These are phyloP conservation scores for Mormyrops attenuatus DNA, from an alignment of 2,797 vertebrate genomes.

Conservation along the genomic window DNA sequence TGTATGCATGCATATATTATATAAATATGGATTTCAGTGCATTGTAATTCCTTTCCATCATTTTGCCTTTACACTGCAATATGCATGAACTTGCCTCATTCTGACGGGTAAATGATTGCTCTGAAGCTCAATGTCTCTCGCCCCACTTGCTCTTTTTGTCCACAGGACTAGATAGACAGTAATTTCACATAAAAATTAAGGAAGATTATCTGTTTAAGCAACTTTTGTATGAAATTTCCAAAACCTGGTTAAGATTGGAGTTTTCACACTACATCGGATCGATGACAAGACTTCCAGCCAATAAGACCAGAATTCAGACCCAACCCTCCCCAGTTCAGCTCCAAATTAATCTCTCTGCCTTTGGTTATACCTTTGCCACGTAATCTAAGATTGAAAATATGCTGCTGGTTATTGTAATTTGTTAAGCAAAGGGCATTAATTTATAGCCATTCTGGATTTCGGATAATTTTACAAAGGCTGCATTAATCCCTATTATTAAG, in stretches of 20 bases:
- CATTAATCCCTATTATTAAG: constrained; percentile 21
- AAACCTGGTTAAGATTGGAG: neutral
- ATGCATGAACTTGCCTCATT: neutral
- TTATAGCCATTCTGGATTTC: constrained; percentile 21
- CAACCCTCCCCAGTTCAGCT: neutral
- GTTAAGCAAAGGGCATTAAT: constrained; percentile 10
- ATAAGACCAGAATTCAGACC: neutral
- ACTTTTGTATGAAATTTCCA: neutral
- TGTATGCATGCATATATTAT: neutral
- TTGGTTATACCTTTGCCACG: neutral
- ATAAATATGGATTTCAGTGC: neutral
- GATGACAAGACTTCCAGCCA: neutral
- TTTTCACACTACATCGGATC: neutral
- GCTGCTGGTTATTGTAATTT: constrained; percentile 1
- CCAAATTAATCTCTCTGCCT: constrained; percentile 16
- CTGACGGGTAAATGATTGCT: neutral
- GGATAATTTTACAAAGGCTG: constrained; percentile 21
- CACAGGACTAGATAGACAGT: neutral
- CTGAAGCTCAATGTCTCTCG: neutral
- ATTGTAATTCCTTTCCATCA: neutral
- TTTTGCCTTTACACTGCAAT: neutral
- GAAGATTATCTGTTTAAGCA: neutral
- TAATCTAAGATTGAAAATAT: neutral
- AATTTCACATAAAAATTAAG: neutral
- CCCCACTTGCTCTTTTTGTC: neutral